Evolutionary conservation across 37 sponge, comb jelly and placozoan species (phyloP).

Genomic region (Diacarnus erythraeanus): DNA sequence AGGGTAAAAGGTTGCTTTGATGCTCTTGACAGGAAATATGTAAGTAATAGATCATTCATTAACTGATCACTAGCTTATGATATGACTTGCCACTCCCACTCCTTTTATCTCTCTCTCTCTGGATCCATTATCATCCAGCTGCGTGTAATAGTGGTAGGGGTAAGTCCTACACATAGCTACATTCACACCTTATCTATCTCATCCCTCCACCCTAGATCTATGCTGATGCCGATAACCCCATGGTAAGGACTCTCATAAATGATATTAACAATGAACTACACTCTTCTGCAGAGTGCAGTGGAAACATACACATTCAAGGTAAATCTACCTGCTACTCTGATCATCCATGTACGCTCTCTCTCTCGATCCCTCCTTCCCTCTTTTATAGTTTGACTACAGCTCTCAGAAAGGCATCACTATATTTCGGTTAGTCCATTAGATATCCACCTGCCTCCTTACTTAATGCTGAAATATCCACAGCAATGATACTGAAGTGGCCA

Average conservation of each 20-base stretch:
- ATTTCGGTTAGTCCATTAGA: slow-evolving; percentile 19
- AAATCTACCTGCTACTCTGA: slow-evolving; percentile 2
- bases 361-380: neutral
- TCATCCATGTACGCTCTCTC: neutral
- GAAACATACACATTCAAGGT: slow-evolving; percentile 53
- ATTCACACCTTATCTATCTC: neutral
- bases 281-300: slow-evolving; percentile 26
- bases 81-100: neutral
- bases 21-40: slow-evolving; percentile 92
- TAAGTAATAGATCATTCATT: slow-evolving; percentile 13
- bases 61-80: neutral
- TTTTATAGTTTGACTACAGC: slow-evolving; percentile 48
- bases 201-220: slow-evolving; percentile 39
- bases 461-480: slow-evolving; percentile 9
- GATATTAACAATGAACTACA: neutral
- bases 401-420: slow-evolving; percentile 35
- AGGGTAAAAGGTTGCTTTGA: slow-evolving; percentile 96
- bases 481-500: slow-evolving; percentile 60
- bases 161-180: slow-evolving; percentile 1
- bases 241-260: slow-evolving; percentile 51
- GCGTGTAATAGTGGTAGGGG: slow-evolving; percentile 42
- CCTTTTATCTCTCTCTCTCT: neutral
- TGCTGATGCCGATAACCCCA: slow-evolving; percentile 37
- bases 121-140: neutral
- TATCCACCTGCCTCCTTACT: neutral